These are phyloP conservation scores for Silurus meridionalis DNA, from an alignment of 2,113 vertebrate species.

Conservation along the genomic window DNA sequence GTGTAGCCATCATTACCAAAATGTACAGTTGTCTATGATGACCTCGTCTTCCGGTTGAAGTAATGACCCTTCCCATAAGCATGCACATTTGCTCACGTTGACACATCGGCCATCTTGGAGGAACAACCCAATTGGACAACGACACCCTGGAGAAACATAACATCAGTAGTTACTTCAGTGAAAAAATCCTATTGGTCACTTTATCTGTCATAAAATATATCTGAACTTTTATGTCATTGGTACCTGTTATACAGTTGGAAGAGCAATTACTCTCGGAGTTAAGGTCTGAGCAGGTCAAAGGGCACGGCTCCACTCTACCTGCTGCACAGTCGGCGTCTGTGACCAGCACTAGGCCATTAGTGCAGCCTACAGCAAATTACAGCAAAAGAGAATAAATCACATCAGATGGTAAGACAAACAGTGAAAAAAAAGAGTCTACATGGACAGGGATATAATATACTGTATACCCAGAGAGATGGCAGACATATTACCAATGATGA, in stretches of 20 bases:
- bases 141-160: conserved; percentile 73
- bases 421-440: neutral
- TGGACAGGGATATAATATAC: neutral
- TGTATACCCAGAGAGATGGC: neutral
- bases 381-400: neutral
- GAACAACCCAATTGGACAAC: conserved; percentile 74
- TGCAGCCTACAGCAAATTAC: conserved; percentile 52
- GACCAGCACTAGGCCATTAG: conserved; percentile 70
- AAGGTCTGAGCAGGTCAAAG: conserved; percentile 76
- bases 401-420: neutral
- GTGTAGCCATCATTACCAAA: conserved; percentile 69
- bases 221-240: neutral
- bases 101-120: conserved; percentile 77
- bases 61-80: conserved; percentile 63
- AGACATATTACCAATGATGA: neutral
- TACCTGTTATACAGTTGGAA: conserved; percentile 75
- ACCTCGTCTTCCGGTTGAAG: conserved; percentile 70
- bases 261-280: conserved; percentile 70
- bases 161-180: neutral
- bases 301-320: conserved; percentile 70
- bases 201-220: neutral
- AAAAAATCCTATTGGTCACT: neutral
- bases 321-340: conserved; percentile 69
- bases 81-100: conserved; percentile 76
- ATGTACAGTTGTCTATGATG: conserved; percentile 70